Base-by-base conservation (phyloP, 2,888 invertebrate genomes). In the Eudasyphora cyanicolor region DNA sequence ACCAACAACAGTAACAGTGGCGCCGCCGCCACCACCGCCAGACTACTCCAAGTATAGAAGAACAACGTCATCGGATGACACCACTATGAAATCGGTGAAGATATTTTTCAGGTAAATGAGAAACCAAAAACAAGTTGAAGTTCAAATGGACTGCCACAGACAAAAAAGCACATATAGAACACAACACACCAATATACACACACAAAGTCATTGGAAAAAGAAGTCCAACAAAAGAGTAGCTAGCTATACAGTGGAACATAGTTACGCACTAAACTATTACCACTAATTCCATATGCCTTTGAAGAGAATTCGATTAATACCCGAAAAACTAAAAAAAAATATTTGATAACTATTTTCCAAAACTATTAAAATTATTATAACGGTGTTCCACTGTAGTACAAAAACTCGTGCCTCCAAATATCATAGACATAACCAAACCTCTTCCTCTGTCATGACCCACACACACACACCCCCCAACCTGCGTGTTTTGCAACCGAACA, bases 101-200 rank as follows among this genome's bases (percentile, higher is more conserved):
- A 79, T 85, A 79, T 88, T 88, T 74, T 78, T 88, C 85, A 88
- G 87, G 87, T 88, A 87, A 87, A 75, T 80, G 54, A 70, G 12
- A 75, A 60, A 24, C 45, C 8, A 17, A 35, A 67, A 70, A 29
- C 45, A 74, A 76, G 35, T 38, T 79, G 32, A 21, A n/a, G 45
- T 67, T 29, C 8, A 62, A 74, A 64, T 7, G 32, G 42, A 69
- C 60, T 29, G 29, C 21, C 49, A 45, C 69, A 45, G 29, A 24
- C 5, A 49, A 8, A 27, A n/a, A 24, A 70, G 69, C 49, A 54
- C 8, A n/a, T 75, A 51, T 54, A 49, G 19, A 60, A 49, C 1
- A 60, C 3, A 38, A 38, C 38, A 67, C 21, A 67, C 42, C 14
- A 17, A 57, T 10, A 60, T n/a, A 35, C 35, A 64, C 27, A 17